Evolutionary conservation across 30 jellyfish, hydroid and myxozoan species (phyloP).

Genomic region (Cassiopea andromeda): DNA sequence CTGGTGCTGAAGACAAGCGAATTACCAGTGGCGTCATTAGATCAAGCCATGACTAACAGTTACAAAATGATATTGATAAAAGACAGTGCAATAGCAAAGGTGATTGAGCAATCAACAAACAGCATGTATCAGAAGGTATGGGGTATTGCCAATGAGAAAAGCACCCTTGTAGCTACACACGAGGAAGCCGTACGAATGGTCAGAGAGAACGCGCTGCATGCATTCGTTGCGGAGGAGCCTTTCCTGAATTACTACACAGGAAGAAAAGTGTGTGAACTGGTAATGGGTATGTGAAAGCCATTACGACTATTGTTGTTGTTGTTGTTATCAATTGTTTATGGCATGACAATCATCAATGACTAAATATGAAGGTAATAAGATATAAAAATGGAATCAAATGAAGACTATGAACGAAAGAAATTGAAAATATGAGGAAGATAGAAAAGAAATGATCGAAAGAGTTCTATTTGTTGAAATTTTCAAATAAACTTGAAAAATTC

Average conservation of each 20-base stretch:
- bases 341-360: no score
- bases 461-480: no score
- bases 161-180: constrained; percentile 10
- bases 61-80: constrained; percentile 37
- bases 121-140: constrained; percentile 26
- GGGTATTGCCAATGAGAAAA: neutral
- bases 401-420: no score
- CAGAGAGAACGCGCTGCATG: constrained; percentile 6
- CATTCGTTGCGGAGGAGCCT: constrained; percentile 64
- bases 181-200: constrained; percentile 25
- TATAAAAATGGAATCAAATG: no score
- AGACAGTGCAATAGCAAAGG: constrained; percentile 60
- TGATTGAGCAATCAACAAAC: constrained; percentile 34
- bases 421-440: no score
- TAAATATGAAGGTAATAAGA: no score
- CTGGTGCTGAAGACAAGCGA: constrained; percentile 52
- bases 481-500: no score
- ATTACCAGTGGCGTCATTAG: constrained; percentile 49
- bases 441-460: no score
- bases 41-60: constrained; percentile 22
- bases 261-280: constrained; percentile 42
- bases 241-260: constrained; percentile 50
- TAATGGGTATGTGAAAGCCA: constrained; percentile 8
- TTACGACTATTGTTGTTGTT: neutral
- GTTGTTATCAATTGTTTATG: no score